A percentile compares a stretch with the other conserved stretches of the same genome.
Conservation (phyloP, 2,888 invertebrate genomes). For the Ophraella communa region DNA sequence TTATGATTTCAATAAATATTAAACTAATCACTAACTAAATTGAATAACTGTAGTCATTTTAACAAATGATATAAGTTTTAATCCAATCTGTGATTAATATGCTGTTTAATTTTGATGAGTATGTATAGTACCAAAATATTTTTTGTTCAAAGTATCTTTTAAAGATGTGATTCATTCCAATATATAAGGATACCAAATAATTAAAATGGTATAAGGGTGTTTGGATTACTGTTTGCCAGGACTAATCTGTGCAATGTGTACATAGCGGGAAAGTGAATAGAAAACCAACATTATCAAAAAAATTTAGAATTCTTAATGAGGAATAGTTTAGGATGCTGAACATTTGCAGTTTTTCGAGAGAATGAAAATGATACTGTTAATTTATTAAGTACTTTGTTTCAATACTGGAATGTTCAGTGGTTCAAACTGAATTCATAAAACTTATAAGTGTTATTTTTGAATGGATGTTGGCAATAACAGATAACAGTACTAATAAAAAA, state of each 20-base stretch:
- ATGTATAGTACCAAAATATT: neutral
- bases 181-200: slow-evolving; percentile 4
- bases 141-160: neutral
- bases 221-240: slow-evolving; percentile 47
- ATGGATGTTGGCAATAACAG: no score
- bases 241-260: slow-evolving; percentile 57
- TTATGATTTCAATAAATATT: no score
- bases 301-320: slow-evolving; percentile 1
- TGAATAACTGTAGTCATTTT: no score
- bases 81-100: no score
- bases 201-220: slow-evolving; percentile 23
- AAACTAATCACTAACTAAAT: no score
- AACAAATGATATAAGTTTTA: no score
- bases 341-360: no score
- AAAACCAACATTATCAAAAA: slow-evolving; percentile 15
- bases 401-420: neutral
- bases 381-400: neutral
- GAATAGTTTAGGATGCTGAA: neutral
- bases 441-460: no score
- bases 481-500: no score
- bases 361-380: neutral
- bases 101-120: neutral
- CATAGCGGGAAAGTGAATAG: slow-evolving; percentile 38
- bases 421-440: no score
- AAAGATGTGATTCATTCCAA: slow-evolving; percentile 38